Percentiles rank a stretch among this genome's conserved stretches.
phyloP scores from a whole-genome alignment of 2,888 invertebrate genomes.

The Liopterus haemorrhoidalis region DNA sequence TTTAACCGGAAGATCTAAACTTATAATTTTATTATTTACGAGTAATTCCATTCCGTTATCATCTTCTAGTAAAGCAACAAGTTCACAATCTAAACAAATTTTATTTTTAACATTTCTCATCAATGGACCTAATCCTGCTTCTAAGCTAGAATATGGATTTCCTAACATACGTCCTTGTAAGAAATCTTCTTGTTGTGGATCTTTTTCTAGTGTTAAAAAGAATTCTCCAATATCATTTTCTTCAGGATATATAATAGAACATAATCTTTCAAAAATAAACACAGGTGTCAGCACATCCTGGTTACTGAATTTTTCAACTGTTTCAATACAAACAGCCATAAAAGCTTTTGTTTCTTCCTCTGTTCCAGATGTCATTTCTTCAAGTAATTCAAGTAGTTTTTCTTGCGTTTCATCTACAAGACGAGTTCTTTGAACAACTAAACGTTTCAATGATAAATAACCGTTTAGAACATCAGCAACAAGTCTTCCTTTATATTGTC shows the following conservation, averaged over 20 bases:
- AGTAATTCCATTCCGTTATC: conserved; percentile 98
- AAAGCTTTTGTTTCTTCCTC: conserved; percentile 94
- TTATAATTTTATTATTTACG: conserved; percentile 97
- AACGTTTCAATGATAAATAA: conserved; percentile 80
- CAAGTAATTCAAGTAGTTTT: conserved; percentile 82
- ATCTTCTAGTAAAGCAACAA: conserved; percentile 95
- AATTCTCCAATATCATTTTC: conserved; percentile 97
- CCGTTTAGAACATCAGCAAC: conserved; percentile 90
- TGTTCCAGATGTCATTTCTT: conserved; percentile 93
- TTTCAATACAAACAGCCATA: conserved; percentile 95
- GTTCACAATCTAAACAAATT: conserved; percentile 95
- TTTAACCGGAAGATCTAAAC: conserved; percentile 90
- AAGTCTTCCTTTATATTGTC: conserved; percentile 82
- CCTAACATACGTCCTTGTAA: conserved; percentile 96
- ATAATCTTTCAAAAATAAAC: conserved; percentile 94
- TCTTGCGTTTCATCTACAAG: conserved; percentile 96
- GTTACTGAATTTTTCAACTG: conserved; percentile 82
- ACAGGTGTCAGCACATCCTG: conserved; percentile 95
- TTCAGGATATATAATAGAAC: conserved; percentile 95
- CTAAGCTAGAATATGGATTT: conserved; percentile 92
- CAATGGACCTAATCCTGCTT: conserved; percentile 89
- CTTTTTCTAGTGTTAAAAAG: conserved; percentile 93
- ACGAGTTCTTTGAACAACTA: conserved; percentile 91
- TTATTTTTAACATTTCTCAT: conserved; percentile 99
- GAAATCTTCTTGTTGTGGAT: conserved; percentile 98